Conservation (phyloP, 2,113 vertebrate species). For the Pterocles burchelli region DNA sequence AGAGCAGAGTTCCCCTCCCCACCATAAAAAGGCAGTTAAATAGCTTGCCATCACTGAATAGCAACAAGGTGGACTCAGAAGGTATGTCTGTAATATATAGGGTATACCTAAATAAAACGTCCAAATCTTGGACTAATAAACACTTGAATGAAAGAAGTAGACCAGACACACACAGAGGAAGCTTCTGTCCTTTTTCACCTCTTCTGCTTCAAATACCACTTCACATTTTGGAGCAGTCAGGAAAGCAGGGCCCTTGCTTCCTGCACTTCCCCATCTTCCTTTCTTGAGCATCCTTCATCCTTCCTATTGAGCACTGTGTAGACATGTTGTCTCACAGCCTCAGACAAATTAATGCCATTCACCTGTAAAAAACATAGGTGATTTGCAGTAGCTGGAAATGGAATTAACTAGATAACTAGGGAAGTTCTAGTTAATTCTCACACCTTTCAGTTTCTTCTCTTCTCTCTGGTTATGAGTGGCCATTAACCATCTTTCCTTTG, state of each 20-base stretch:
- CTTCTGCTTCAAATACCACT: background rate
- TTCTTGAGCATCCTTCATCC: background rate
- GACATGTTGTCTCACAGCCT: background rate
- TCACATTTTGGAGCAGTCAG: background rate
- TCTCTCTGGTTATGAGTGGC: background rate
- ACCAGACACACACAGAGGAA: background rate
- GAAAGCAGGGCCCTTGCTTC: background rate
- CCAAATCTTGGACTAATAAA: background rate
- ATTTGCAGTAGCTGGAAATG: background rate
- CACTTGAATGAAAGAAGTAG: background rate
- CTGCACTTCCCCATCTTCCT: background rate
- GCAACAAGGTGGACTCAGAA: background rate
- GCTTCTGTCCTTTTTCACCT: background rate
- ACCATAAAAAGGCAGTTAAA: background rate
- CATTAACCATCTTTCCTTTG: background rate
- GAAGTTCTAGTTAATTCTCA: background rate
- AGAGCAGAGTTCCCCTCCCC: background rate
- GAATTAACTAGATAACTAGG: background rate
- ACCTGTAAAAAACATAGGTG: accelerated
- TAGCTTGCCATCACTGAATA: background rate
- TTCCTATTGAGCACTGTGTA: background rate
- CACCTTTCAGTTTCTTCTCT: background rate
- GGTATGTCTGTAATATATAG: background rate
- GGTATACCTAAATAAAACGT: background rate
- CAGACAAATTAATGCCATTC: background rate